These are phyloP conservation scores for Acrocephalus arundinaceus DNA, from an alignment of 2,113 vertebrate species.

Conservation along the genomic window DNA sequence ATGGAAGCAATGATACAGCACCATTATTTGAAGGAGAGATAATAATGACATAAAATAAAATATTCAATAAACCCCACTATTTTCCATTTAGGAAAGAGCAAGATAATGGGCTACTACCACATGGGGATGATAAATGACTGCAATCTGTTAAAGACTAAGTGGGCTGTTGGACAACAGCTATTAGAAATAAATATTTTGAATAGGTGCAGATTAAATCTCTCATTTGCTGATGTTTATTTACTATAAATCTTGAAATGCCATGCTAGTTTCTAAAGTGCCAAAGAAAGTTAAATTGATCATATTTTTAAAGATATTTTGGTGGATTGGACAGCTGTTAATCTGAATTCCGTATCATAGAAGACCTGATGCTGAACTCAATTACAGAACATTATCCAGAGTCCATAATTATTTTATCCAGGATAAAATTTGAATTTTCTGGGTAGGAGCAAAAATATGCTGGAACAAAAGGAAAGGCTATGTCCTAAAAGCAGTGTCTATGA, in stretches of 20 bases:
- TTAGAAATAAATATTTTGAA: slow-evolving; percentile 11
- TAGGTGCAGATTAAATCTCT: background rate
- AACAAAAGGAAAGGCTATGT: background rate
- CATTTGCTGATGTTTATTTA: background rate
- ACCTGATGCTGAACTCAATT: background rate
- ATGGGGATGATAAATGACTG: background rate
- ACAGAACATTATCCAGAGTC: background rate
- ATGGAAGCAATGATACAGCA: background rate
- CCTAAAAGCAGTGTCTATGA: background rate
- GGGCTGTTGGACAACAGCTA: background rate
- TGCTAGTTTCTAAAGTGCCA: background rate
- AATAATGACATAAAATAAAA: background rate
- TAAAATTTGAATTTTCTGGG: background rate
- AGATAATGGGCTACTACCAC: background rate
- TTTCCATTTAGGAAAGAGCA: background rate
- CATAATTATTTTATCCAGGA: background rate
- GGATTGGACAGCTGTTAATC: background rate
- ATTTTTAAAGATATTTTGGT: background rate
- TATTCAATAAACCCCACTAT: background rate
- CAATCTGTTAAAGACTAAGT: background rate
- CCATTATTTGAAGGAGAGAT: background rate
- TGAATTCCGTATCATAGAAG: background rate
- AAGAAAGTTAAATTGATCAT: background rate
- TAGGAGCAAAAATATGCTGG: background rate
- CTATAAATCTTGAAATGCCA: background rate